Evolutionary conservation across 2,797 vertebrate genomes (phyloP).

Genomic region (Ammospiza maritima): DNA sequence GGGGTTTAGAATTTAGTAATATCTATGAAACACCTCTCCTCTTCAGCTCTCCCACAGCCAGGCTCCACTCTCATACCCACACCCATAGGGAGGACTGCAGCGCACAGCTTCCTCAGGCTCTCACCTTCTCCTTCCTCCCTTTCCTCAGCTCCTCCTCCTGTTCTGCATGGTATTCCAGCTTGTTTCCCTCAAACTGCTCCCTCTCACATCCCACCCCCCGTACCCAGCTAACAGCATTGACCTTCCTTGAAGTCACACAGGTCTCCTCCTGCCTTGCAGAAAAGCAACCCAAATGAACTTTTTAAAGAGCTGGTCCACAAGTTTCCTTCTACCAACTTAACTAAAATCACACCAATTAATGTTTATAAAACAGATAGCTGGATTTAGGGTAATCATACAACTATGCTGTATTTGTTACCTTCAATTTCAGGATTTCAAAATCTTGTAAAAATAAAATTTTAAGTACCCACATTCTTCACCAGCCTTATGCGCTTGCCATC

Average conservation of each 20-base stretch:
- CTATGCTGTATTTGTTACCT: neutral
- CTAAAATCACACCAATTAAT: neutral
- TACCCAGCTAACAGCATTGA: neutral
- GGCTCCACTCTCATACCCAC: neutral
- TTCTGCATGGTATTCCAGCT: neutral
- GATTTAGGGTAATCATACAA: neutral
- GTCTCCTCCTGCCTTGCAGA: neutral
- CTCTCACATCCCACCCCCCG: neutral
- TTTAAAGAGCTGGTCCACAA: neutral
- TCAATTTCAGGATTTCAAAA: neutral
- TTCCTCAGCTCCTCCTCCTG: neutral
- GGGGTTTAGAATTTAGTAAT: neutral
- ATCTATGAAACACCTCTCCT: neutral
- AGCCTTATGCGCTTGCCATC: neutral
- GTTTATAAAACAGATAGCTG: neutral
- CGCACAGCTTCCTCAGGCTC: neutral
- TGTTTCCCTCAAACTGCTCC: neutral
- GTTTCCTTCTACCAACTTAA: neutral
- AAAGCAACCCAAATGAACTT: fast-evolving
- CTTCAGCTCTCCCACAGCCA: neutral
- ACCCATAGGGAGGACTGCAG: neutral
- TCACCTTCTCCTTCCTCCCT: neutral
- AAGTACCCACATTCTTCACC: neutral
- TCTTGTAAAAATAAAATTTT: neutral
- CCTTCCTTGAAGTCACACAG: neutral